These are phyloP conservation scores for Camptogramma bilineatum DNA, from an alignment of 2,888 invertebrate species.

Conservation along the genomic window DNA sequence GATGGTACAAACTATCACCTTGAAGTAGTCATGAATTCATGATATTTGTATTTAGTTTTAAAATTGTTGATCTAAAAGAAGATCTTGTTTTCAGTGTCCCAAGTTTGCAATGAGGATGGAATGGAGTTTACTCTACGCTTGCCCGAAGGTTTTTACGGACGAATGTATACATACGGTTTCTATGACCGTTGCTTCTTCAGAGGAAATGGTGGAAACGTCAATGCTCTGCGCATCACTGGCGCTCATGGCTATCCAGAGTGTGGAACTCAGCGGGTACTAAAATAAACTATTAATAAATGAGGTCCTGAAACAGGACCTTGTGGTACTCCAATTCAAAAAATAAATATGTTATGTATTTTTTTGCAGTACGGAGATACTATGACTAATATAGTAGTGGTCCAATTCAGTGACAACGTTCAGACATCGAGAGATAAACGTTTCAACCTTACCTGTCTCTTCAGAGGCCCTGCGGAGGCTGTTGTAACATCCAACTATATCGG, in stretches of 20 bases:
- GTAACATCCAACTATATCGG: conserved; percentile 97
- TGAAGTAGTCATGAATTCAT: no score
- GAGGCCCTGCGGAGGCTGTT: conserved; percentile 96
- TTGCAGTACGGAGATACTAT: conserved; percentile 94
- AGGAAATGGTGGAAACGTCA: conserved; percentile 94
- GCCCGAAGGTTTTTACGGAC: conserved; percentile 94
- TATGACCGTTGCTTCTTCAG: conserved; percentile 96
- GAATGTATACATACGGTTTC: conserved; percentile 96
- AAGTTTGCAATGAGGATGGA: conserved; percentile 96
- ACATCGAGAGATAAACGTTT: conserved; percentile 96
- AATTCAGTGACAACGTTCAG: conserved; percentile 97
- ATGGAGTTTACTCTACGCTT: conserved; percentile 96
- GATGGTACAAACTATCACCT: conserved; percentile 86
- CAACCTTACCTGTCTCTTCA: conserved; percentile 96
- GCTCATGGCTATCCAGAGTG: conserved; percentile 97
- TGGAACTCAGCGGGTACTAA: conserved; percentile 91
- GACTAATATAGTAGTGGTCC: conserved; percentile 97
- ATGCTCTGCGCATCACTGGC: conserved; percentile 93
- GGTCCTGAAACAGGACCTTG: conserved; percentile 6
- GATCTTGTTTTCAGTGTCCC: conserved; percentile 88
- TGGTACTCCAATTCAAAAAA: background rate
- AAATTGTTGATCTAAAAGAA: background rate
- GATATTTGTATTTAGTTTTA: no score
- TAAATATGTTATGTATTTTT: conserved; percentile 7
- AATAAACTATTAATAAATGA: background rate